Conservation (phyloP, 2,113 vertebrate genomes). For the Cairina moschata region DNA sequence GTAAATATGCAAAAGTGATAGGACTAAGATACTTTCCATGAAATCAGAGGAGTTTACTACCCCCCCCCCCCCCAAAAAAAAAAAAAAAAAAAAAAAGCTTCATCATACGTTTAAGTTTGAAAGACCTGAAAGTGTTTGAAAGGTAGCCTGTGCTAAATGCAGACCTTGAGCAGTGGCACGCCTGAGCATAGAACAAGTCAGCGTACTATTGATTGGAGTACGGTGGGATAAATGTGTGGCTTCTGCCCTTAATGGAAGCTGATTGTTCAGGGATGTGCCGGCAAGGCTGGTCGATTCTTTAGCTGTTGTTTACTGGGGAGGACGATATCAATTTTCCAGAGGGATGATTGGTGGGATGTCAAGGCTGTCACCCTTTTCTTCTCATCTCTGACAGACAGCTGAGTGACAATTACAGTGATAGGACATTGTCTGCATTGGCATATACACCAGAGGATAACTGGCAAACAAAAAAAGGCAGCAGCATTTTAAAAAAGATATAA, state of each 20-base stretch:
- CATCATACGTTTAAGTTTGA: constrained; percentile 7
- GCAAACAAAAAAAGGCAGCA: constrained; percentile 77
- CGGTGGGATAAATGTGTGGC: constrained; percentile 79
- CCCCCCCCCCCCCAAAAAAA: too few relatives aligned
- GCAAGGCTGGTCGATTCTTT: constrained; percentile 80
- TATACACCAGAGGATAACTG: constrained; percentile 81
- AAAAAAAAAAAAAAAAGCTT: background rate
- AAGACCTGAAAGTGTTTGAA: constrained; percentile 39
- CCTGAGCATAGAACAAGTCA: constrained; percentile 61
- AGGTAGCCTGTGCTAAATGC: constrained; percentile 62
- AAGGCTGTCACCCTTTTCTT: constrained; percentile 81
- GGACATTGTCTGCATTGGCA: constrained; percentile 78
- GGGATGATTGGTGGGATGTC: constrained; percentile 82
- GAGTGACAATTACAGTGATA: constrained; percentile 80
- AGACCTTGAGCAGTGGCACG: constrained; percentile 57
- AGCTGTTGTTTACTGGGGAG: constrained; percentile 85
- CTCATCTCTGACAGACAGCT: constrained; percentile 76
- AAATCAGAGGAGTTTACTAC: background rate
- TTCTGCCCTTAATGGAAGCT: constrained; percentile 84
- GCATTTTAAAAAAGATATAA: constrained; percentile 79
- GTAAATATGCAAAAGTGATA: background rate
- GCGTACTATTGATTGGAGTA: constrained; percentile 76
- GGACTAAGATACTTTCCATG: background rate
- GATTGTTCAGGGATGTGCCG: constrained; percentile 81
- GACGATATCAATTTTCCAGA: constrained; percentile 84